A percentile compares a stretch with the other conserved stretches of the same genome.
Evolutionary conservation across 2,113 vertebrate genomes (phyloP).

Genomic region (Ictidomys tridecemlineatus): DNA sequence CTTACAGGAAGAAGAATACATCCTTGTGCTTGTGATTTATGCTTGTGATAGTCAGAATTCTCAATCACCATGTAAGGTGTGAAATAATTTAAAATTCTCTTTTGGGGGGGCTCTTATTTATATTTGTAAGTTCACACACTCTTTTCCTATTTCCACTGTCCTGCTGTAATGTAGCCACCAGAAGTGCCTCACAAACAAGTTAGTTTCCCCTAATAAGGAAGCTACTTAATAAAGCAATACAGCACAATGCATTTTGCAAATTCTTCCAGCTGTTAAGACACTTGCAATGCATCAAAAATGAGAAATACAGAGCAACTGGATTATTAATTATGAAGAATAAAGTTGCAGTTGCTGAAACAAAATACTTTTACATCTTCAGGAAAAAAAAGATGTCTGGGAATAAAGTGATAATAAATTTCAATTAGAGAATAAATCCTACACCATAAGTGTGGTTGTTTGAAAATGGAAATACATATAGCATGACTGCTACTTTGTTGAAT

Average conservation of each 20-base stretch:
- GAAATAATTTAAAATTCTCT: constrained; percentile 70
- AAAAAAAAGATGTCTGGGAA: constrained; percentile 40
- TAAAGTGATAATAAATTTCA: constrained; percentile 64
- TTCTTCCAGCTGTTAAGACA: constrained; percentile 65
- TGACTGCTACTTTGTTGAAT: neutral
- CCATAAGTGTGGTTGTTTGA: neutral
- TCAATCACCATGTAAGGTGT: constrained; percentile 73
- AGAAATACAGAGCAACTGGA: constrained; percentile 42
- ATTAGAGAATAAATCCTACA: constrained; percentile 64
- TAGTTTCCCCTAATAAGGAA: constrained; percentile 66
- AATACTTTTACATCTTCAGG: constrained; percentile 57
- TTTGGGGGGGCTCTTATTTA: constrained; percentile 63
- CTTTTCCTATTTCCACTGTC: constrained; percentile 52
- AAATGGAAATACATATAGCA: neutral
- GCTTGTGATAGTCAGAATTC: constrained; percentile 58
- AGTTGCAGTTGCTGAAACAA: constrained; percentile 69
- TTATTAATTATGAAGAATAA: constrained; percentile 78
- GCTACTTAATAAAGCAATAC: constrained; percentile 30
- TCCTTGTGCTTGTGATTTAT: constrained; percentile 62
- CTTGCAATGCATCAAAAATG: constrained; percentile 62
- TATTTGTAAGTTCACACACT: constrained; percentile 74
- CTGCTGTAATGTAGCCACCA: constrained; percentile 71
- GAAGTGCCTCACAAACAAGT: constrained; percentile 66
- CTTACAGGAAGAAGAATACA: constrained; percentile 74
- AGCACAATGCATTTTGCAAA: constrained; percentile 70